Evolutionary conservation across 92 coral and sea anemone species (phyloP), one percentile per base, ranked within the genome.

Genomic region (Umimayanthus chanpuru): DNA sequence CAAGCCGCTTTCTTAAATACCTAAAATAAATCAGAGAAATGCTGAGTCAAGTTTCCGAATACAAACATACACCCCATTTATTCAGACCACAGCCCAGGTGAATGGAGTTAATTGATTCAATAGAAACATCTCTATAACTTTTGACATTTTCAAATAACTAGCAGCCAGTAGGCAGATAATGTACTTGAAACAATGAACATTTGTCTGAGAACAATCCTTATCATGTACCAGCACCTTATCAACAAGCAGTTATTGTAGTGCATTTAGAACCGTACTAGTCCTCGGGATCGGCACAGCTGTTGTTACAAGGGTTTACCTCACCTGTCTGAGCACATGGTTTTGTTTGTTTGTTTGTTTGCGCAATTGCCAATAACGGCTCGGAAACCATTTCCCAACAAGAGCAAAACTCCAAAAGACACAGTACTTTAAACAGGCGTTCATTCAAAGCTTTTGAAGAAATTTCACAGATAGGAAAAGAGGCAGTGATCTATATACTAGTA

Each of bases 221-320:
- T 70, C 77, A 23, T 44, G 76, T 47, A 68, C 74, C 53, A 70
- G 40, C 77, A 66, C 30, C 47, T 82, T n/a, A 71, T 28, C 39
- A 47, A 44, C 28, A 47, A 38, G 78, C 40, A 68, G 76, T 83
- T 70, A 83, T 83, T 83, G 87, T 83, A 44, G 26, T 70, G 26
- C 41, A 65, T 20, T 4, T 71, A 28, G 77, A 72, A 14, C 73
- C 16, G 73, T 70, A 64, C 86, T 23, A 39, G 86, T 9, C 70
- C 87, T 83, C 79, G 25, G 78, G 67, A 70, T 83, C 76, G 87
- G 78, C 78, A 70, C 87, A 83, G 87, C 87, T 83, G 87, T 83
- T 83, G 16, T 14, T 39, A 18, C 8, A 41, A 29, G 70, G 26
- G 9, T 39, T 55, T 30, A 30, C 5, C 8, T 50, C 58, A 79